A percentile compares a stretch with the other conserved stretches of the same genome.
Evolutionary conservation across 2,888 invertebrate species (phyloP).

Genomic region (Drosophila setosimentum): DNA sequence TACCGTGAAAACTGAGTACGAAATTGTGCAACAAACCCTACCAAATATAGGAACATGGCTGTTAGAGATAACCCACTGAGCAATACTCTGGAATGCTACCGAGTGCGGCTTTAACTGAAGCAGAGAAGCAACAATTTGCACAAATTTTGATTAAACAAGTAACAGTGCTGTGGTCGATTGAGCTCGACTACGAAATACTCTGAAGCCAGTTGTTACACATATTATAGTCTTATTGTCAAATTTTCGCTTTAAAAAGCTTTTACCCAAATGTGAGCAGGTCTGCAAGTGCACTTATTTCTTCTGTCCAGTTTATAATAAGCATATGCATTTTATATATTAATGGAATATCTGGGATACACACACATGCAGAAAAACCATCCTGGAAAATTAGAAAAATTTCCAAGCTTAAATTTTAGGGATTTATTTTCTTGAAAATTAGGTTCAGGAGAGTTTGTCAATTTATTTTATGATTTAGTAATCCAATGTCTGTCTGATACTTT

Average conservation of each 20-base stretch:
- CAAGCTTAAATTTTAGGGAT: too few species aligned
- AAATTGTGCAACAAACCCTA: slow-evolving; percentile 57
- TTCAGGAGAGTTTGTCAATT: not conserved
- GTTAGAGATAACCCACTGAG: not conserved
- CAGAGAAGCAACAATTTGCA: not conserved
- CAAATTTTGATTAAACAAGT: not conserved
- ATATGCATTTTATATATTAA: not conserved
- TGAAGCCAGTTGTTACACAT: not conserved
- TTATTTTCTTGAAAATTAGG: too few species aligned
- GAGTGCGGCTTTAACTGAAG: not conserved
- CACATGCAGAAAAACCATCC: too few species aligned
- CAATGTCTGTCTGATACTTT: not conserved
- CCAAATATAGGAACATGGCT: not conserved
- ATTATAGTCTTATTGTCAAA: not conserved
- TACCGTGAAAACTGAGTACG: slow-evolving; percentile 53
- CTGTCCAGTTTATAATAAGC: not conserved
- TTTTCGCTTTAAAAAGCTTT: not conserved
- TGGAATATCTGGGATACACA: too few species aligned
- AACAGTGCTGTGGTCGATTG: not conserved
- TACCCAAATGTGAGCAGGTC: not conserved
- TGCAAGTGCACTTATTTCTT: not conserved
- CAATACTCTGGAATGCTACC: not conserved
- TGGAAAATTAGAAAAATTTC: too few species aligned
- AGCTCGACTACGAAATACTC: not conserved
- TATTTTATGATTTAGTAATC: not conserved